Conservation (phyloP, 2,888 invertebrate genomes). For the Cantharis flavilabris region DNA sequence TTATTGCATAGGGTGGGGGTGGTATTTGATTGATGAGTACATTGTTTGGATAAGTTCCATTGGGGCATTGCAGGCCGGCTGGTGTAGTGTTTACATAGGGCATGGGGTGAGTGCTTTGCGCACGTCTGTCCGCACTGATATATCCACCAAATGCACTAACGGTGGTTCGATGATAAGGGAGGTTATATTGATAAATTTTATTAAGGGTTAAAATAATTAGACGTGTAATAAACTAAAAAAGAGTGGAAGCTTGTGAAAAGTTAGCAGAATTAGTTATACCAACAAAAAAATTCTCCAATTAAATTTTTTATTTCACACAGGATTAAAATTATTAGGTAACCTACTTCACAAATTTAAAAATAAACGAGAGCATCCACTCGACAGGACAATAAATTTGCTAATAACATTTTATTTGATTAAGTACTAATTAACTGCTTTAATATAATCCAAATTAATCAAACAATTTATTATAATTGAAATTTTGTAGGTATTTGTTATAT, state of each 20-base stretch:
- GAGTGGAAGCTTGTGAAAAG: background rate
- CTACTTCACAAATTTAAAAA: background rate
- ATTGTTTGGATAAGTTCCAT: slow-evolving; percentile 52
- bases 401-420: background rate
- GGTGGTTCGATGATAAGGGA: slow-evolving; percentile 33
- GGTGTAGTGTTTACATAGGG: slow-evolving; percentile 51
- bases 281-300: background rate
- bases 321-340: background rate
- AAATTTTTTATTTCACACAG: background rate
- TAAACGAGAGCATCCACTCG: background rate
- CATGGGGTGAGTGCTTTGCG: slow-evolving; percentile 38
- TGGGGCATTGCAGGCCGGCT: slow-evolving; percentile 48
- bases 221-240: slow-evolving; percentile 1
- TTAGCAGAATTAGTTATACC: background rate
- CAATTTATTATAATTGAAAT: background rate
- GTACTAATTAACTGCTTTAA: background rate
- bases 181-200: slow-evolving; percentile 5
- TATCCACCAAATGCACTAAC: slow-evolving; percentile 32
- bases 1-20: slow-evolving; percentile 35
- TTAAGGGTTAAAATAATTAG: slow-evolving; percentile 21
- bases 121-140: slow-evolving; percentile 37
- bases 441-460: background rate
- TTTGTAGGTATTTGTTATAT: background rate
- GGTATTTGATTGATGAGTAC: slow-evolving; percentile 54
- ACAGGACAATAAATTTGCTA: background rate